Evolutionary conservation across 2,888 invertebrate genomes (phyloP), one percentile per base, ranked within the genome.

Genomic region (Hydropsyche betteni): DNA sequence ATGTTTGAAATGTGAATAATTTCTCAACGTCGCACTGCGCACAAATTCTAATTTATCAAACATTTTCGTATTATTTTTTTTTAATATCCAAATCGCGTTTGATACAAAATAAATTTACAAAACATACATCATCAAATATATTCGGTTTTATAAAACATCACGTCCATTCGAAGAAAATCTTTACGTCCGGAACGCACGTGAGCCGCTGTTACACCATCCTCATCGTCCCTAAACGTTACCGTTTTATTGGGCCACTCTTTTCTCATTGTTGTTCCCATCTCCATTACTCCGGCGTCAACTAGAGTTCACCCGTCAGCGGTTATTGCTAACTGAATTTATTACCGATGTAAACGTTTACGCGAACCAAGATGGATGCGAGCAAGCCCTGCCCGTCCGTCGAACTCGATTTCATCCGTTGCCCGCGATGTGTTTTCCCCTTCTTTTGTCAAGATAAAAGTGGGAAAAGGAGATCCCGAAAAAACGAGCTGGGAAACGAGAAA

Each of bases 261-360:
- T 69, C 51, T 24, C 69, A 50, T 51, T 24, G n/a, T 69, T 24
- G 14, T 69, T 51, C 53, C 74, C 74, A 36, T 69, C 69, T 74
- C 52, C 69, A 74, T 74, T 74, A 74, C 68, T 74, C 53, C 10
- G 55, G 44, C 74, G 74, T 72, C 61, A 74, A 68, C 44, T n/a
- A 53, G 52, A 53, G 68, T 55, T 74, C 55, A 51, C 71, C 64
- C 71, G 75, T 75, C 75, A 71, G 71, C 71, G 75, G 75, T 75
- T 75, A 75, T 75, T 75, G 75, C 75, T 75, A 53, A 51, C 64
- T 64, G 64, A 75, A 75, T 75, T 75, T 75, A 75, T 75, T 51
- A 71, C 75, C 75, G 24, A 75, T 75, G 75, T 75, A 75, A 75
- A 75, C 75, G 75, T 68, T 75, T 70, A 71, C 64, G 61, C n/a